Evolutionary conservation across 2,113 vertebrate species (phyloP).

Genomic region (Motacilla alba): DNA sequence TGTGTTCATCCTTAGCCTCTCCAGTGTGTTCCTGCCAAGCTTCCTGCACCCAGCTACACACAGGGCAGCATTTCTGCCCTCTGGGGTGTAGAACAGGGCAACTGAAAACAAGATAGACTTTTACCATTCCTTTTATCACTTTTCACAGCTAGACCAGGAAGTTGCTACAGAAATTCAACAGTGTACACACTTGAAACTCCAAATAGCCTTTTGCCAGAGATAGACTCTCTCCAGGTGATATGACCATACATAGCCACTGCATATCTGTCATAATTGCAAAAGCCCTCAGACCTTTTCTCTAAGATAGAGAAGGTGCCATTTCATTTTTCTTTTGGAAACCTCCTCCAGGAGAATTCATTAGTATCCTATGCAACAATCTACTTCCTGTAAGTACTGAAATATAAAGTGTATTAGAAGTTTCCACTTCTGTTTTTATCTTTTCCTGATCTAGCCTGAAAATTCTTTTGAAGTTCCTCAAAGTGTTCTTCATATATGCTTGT

Average conservation of each 20-base stretch:
- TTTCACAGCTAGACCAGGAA: not conserved
- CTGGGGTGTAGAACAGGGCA: not conserved
- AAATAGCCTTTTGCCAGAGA: not conserved
- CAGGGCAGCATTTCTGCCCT: not conserved
- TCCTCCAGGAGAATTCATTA: conserved; percentile 34
- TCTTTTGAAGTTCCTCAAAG: conserved; percentile 53
- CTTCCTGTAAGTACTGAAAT: conserved; percentile 47
- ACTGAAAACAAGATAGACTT: not conserved
- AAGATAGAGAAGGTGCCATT: not conserved
- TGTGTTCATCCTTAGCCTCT: not conserved
- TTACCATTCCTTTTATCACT: not conserved
- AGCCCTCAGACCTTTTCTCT: not conserved
- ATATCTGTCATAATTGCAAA: not conserved
- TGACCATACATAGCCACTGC: not conserved
- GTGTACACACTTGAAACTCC: not conserved
- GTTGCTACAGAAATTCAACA: not conserved
- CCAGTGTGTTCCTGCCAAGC: not conserved
- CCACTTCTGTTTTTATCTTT: conserved; percentile 61
- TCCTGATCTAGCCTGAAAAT: conserved; percentile 57
- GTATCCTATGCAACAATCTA: conserved; percentile 10
- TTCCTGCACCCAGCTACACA: not conserved
- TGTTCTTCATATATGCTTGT: conserved; percentile 27
- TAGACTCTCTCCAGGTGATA: not conserved
- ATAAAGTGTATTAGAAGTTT: conserved; percentile 46
- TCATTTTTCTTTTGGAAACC: not conserved